Conservation (phyloP, 2,113 vertebrate species). For the Urocynchramus pylzowi region DNA sequence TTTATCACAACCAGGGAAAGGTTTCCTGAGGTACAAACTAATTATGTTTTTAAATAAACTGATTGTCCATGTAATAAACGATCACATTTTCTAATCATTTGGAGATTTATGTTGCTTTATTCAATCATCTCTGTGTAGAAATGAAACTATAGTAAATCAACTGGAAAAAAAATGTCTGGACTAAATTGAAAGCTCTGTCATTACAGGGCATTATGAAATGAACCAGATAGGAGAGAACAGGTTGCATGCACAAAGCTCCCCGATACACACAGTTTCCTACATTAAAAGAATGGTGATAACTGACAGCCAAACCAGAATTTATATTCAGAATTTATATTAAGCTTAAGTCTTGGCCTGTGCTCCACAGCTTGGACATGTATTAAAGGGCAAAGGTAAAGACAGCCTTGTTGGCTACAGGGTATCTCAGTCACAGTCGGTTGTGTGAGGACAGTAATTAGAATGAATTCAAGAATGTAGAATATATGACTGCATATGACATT, state of each 20-base stretch:
- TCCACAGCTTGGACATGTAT: neutral
- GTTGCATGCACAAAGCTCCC: neutral
- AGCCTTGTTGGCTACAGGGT: neutral
- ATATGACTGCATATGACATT: neutral
- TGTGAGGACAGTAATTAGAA: conserved; percentile 26
- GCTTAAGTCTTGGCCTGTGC: neutral
- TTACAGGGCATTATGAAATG: neutral
- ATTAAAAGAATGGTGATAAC: neutral
- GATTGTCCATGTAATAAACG: conserved; percentile 65
- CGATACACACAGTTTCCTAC: neutral
- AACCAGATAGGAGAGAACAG: neutral
- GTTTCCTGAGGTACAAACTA: conserved; percentile 60
- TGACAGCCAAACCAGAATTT: neutral
- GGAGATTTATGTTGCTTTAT: conserved; percentile 58
- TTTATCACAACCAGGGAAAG: conserved; percentile 58
- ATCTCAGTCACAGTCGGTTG: neutral
- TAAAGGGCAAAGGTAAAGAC: conserved; percentile 14
- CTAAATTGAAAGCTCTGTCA: conserved; percentile 12
- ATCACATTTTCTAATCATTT: conserved; percentile 57
- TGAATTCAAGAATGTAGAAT: conserved; percentile 24
- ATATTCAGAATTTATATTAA: neutral
- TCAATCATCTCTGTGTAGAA: conserved; percentile 27
- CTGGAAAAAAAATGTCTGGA: neutral
- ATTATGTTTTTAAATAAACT: conserved; percentile 70
- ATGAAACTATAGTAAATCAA: conserved; percentile 49